Evolutionary conservation across 2,888 invertebrate genomes (phyloP), one percentile per base, ranked within the genome.

Genomic region (Tipula confusa): DNA sequence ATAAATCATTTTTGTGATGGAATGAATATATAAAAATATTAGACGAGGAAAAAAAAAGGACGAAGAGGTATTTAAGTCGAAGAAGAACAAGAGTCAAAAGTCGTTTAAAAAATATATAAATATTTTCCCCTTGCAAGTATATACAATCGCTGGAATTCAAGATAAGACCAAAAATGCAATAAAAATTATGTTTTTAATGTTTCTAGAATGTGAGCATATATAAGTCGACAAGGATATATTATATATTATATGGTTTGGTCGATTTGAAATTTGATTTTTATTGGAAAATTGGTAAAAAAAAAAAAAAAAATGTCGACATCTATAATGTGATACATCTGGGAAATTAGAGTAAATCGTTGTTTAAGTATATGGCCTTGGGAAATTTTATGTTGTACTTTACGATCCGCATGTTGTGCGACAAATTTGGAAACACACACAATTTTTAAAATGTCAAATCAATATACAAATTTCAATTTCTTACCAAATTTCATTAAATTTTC

Each of bases 241-340:
- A 9, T 2, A 9, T 43, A 38, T 64, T 64, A n/a, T n/a, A 64
- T 64, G 64, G 64, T 64, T 64, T 64, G 64, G 24, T 64, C 64
- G 24, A 64, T 64, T 64, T 64, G 64, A 64, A 64, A 64, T 64
- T 64, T 64, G 64, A 64, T 24, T 64, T 64, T 64, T 64, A 64
- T 64, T 64, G 9, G 24, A 24, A 64, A 33, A 33, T 33, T 33
- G 6, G 33, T 33, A 33, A 33, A 33, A 9, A 11, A n/a, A n/a
- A n/a, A n/a, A n/a, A n/a, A n/a, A n/a, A 43, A 38, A 43, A n/a
- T 64, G 18, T 64, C 24, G 24, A 64, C 64, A 64, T 18, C n/a
- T n/a, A 64, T 64, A 64, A 64, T 64, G 64, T 64, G 64, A 64
- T 64, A 64, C 64, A 64, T 64, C 64, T 64, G 64, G 64, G 64